Evolutionary conservation across 1,140 invertebrate species (phyloP), one percentile per base, ranked within the genome.

Genomic region (Drosophila nigrodunni): DNA sequence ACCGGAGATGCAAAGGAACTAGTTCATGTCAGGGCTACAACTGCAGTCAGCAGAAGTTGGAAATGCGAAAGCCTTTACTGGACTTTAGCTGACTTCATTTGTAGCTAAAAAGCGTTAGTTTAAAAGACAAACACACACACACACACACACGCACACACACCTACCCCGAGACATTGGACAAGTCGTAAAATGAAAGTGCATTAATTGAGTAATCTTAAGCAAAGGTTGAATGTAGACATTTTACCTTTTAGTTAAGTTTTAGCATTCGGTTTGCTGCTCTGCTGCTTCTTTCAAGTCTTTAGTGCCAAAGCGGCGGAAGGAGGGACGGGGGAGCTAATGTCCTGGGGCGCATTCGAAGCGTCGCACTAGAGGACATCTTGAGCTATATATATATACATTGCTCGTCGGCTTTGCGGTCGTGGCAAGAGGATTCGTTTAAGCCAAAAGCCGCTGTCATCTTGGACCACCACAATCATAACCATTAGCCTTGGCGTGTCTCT

Each of bases 391-490:
- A 30, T 30, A 62, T 21, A 57, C 7, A 67, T 21, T 21, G 58
- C 37, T 43, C 47, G 39, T 60, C 30, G 55, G 37, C 54, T 67
- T 54, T 68, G 52, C 15, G 69, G 69, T 62, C 59, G 57, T 10
- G 1, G 52, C 7, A 37, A 15, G 52, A 39, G 35, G 52, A 37
- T 37, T 55, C 13, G n/a, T 80, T 83, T 75, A 88, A 89, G 83
- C 82, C 67, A 60, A 76, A 78, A 80, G 78, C 77, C 80, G 78
- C 85, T 85, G 80, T 80, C 86, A 90, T 75, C 80, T 89, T 76
- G 85, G 80, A 30, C 86, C 85, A 89, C 86, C 85, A 88, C 85
- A 88, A 76, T 89, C 81, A 89, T 89, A 89, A 89, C 85, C 85
- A 89, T 89, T 89, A 89, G 85, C 86, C 81, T 59, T 82, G 83